Evolutionary conservation across 2,888 invertebrate genomes (phyloP), one percentile per base, ranked within the genome.

Genomic region (Listrodromus nycthemerus): DNA sequence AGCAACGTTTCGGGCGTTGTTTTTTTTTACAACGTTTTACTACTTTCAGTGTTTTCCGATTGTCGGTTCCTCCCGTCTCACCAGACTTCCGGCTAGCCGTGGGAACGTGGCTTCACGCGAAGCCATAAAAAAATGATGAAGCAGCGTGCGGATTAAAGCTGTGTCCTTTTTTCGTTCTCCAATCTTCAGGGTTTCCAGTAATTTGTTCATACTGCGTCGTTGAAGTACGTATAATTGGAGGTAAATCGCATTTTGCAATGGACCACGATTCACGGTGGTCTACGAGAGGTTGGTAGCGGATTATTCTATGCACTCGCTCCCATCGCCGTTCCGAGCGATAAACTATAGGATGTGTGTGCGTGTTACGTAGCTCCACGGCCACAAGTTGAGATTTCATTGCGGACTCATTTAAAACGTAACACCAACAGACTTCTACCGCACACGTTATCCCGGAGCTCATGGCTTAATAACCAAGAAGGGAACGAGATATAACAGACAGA

Each of bases 321-420:
- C 58, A 55, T 71, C 24, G 58, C 55, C 24, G 55, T 55, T 37
- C 55, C 41, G 58, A 55, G n/a, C 41, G 71, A 24, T 71, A n/a
- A 19, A 55, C 24, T 33, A 58, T 41, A 55, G 24, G n/a, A 24
- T 65, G 37, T 16, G 37, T 66, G 65, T 55, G 63, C 69, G 45
- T 65, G 65, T 81, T 81, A 75, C 75, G 81, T 55, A 81, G 55
- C 13, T 24, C 55, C 55, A 81, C 70, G 70, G 45, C 75, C 81
- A 75, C 65, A 52, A 61, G 66, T 73, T 66, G 48, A 37, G 67
- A 80, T 61, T 19, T 21, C 58, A 48, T 63, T 52, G 66, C 55
- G 33, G 71, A 65, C 76, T 82, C 50, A 66, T 82, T 82, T 77
- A 73, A 82, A 82, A 66, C 71, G 81, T 77, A 82, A 71, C 76